Percentiles rank a stretch among this genome's conserved stretches.
phyloP scores from a whole-genome alignment of 2,797 vertebrate species.

The Capromys pilorides region DNA sequence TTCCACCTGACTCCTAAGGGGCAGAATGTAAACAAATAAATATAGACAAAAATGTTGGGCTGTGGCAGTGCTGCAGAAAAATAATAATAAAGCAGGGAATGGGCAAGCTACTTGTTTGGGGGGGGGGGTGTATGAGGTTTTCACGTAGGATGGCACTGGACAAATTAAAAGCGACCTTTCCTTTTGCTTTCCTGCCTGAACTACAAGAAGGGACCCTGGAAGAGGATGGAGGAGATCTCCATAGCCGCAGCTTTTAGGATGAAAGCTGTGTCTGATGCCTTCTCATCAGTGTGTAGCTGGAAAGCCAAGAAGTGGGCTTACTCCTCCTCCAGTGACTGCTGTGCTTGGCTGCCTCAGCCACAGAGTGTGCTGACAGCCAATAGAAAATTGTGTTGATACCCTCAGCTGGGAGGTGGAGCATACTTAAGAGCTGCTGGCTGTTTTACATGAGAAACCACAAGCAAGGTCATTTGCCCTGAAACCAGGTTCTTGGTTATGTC shows the following conservation, averaged over 20 bases:
- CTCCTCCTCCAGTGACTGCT: background rate
- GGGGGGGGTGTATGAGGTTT: background rate
- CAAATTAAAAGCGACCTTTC: background rate
- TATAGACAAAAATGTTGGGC: background rate
- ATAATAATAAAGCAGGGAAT: background rate
- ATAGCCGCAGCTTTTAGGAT: background rate
- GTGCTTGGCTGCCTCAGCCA: background rate
- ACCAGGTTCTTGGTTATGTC: background rate
- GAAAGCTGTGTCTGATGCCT: background rate
- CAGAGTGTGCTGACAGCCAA: background rate
- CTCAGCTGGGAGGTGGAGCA: background rate
- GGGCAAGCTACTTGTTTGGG: background rate
- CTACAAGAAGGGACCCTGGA: background rate
- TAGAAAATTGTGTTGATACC: background rate
- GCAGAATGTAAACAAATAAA: slow-evolving; percentile 3
- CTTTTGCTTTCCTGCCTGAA: background rate
- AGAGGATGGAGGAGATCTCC: background rate
- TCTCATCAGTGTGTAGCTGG: background rate
- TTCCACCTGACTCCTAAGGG: background rate
- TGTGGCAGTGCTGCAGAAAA: background rate
- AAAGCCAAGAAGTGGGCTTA: background rate
- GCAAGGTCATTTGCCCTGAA: background rate
- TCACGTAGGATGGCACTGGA: background rate
- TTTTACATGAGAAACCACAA: background rate
- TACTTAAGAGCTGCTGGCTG: background rate